Percentiles rank a stretch among this genome's conserved stretches.
These are phyloP conservation scores for Nymphalis urticae DNA, from an alignment of 2,888 invertebrate species.

Conservation along the genomic window DNA sequence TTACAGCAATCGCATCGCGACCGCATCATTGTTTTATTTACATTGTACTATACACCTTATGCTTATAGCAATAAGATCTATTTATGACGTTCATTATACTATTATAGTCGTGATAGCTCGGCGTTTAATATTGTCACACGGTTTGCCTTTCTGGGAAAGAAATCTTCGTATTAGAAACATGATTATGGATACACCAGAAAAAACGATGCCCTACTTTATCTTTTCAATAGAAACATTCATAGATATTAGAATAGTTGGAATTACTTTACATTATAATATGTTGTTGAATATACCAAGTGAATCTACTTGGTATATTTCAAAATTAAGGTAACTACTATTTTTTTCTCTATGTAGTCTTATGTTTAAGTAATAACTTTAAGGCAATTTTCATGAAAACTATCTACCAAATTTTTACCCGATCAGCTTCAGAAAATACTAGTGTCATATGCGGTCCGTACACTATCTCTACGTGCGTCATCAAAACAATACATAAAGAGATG, in stretches of 20 bases:
- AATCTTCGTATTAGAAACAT: neutral
- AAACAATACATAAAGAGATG: neutral
- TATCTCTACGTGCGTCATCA: neutral
- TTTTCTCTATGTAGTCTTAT: too few species aligned
- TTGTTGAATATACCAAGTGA: too few species aligned
- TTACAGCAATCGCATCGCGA: conserved; percentile 2
- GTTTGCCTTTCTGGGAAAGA: conserved; percentile 16
- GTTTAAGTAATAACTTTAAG: too few species aligned
- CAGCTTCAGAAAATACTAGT: too few species aligned
- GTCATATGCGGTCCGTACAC: too few species aligned
- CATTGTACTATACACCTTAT: neutral
- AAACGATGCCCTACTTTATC: conserved; percentile 1
- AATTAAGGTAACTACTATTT: too few species aligned
- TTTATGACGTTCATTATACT: neutral
- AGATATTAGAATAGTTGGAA: too few species aligned
- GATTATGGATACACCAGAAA: conserved; percentile 2
- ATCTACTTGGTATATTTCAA: too few species aligned
- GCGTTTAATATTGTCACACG: conserved; percentile 14
- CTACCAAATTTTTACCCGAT: too few species aligned
- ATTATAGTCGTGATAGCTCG: conserved; percentile 1
- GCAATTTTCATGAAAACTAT: too few species aligned
- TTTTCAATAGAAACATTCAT: too few species aligned
- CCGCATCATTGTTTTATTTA: conserved; percentile 2
- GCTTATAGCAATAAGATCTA: neutral
- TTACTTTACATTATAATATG: too few species aligned